Conservation (phyloP, 2,797 vertebrate genomes). For the Gambusia yucatana region DNA sequence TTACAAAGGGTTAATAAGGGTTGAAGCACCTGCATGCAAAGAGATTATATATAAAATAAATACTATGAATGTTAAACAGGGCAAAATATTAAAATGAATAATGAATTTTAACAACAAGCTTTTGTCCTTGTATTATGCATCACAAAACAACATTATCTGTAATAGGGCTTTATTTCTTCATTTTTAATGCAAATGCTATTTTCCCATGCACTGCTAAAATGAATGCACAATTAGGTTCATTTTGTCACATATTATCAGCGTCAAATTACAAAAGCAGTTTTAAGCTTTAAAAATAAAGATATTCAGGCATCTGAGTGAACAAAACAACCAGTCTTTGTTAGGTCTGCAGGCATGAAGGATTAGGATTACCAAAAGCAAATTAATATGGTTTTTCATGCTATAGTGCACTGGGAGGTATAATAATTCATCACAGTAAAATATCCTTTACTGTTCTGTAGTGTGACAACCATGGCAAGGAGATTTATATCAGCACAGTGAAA, state of each 20-base stretch:
- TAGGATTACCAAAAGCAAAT: slow-evolving; percentile 41
- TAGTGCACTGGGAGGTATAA: slow-evolving; percentile 44
- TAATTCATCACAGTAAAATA: slow-evolving; percentile 40
- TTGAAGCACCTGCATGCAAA: slow-evolving; percentile 38
- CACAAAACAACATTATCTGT: slow-evolving; percentile 50
- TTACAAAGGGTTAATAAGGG: slow-evolving; percentile 63
- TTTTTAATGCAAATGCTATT: slow-evolving; percentile 24
- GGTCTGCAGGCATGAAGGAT: slow-evolving; percentile 33
- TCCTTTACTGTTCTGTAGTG: slow-evolving; percentile 42
- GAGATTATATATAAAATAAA: slow-evolving; percentile 43
- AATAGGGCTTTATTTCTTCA: slow-evolving; percentile 21
- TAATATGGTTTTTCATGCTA: slow-evolving; percentile 43
- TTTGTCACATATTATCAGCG: slow-evolving; percentile 37
- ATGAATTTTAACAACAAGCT: slow-evolving; percentile 58
- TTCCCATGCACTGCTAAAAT: slow-evolving; percentile 28
- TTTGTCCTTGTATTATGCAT: slow-evolving; percentile 66
- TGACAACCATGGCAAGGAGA: slow-evolving; percentile 26
- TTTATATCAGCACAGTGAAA: slow-evolving; percentile 39
- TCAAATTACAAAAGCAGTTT: slow-evolving; percentile 37
- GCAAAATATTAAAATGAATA: slow-evolving; percentile 62
- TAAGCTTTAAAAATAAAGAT: slow-evolving; percentile 32
- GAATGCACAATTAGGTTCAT: slow-evolving; percentile 35
- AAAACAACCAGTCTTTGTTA: slow-evolving; percentile 39
- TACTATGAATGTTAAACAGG: slow-evolving; percentile 53
- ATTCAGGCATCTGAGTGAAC: slow-evolving; percentile 15